Base-by-base conservation (phyloP, 2,888 invertebrate genomes). In the Cerastis leucographa region DNA sequence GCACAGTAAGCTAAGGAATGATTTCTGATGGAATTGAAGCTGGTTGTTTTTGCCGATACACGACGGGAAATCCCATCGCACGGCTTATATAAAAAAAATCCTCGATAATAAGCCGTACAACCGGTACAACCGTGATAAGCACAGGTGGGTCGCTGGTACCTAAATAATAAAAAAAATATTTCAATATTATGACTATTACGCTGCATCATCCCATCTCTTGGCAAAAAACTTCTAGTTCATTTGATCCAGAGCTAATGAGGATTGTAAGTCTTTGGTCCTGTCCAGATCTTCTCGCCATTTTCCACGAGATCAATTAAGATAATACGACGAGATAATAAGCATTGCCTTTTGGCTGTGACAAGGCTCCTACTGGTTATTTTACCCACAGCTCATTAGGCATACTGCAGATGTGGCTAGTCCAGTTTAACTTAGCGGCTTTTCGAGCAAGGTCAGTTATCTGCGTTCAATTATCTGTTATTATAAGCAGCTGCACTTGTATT, bases 401-500 rank as follows among this genome's bases (percentile, higher is more conserved):
- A 3, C 1, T 3, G 22, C 9, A 51, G 22, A 51, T 9, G 22
- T 51, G 51, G 51, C 51, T 22, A 51, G 51, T 9, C n/a, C n/a
- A n/a, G 51, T 54, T 11, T 0, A 11, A 54, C n/a, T 22, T 51
- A 54, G n/a, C n/a, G 51, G 51, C 4, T n/a, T n/a, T n/a, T 54
- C 11, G 11, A 54, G 11, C 51, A 54, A 54, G n/a, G n/a, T 54
- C n/a, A 11, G 51, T 54, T 11, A 54, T n/a, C 51, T 54, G 51
- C 51, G n/a, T 54, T 66, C 22, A 56, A 69, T 59, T 42, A 59
- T 29, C 29, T 2, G 56, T 49, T 44, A 17, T 25, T 40, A 35
- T 11, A 44, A 72, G 40, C 46, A 29, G 46, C n/a, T 67, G 14
- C 25, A 49, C 49, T 70, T 54, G n/a, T 78, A 67, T 62, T 22